phyloP scores from a whole-genome alignment of 2,888 invertebrate genomes.

The Cotesia congregata region DNA sequence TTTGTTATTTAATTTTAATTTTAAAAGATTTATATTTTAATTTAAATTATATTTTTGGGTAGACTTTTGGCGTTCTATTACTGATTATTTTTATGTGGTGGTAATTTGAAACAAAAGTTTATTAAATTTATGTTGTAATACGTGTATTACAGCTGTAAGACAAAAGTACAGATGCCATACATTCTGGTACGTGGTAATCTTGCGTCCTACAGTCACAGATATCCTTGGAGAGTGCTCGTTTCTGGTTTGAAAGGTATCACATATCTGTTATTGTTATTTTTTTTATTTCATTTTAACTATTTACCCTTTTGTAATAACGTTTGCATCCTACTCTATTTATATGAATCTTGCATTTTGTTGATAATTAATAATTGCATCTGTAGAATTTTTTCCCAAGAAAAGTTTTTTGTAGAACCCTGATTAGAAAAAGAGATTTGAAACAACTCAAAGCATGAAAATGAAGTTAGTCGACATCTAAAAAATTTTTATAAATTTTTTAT shows the following conservation, averaged over 20 bases:
- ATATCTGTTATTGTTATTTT: constrained; percentile 27
- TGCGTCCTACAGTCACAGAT: constrained; percentile 87
- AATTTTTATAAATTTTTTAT: too few species aligned
- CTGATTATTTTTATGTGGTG: constrained; percentile 1
- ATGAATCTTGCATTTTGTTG: too few species aligned
- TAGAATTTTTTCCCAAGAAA: too few species aligned
- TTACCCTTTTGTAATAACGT: too few species aligned
- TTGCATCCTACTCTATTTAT: too few species aligned
- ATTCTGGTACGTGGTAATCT: constrained; percentile 91
- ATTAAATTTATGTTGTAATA: constrained; percentile 34
- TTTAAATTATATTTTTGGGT: neutral
- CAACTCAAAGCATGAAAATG: too few species aligned
- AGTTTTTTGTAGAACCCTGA: too few species aligned
- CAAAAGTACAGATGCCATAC: constrained; percentile 81
- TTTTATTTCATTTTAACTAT: neutral
- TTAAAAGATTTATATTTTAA: too few species aligned
- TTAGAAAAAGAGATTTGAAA: too few species aligned
- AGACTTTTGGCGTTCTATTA: neutral
- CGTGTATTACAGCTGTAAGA: constrained; percentile 50
- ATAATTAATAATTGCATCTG: too few species aligned
- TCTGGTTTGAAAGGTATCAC: constrained; percentile 85
- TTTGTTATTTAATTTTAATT: neutral
- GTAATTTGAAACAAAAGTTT: constrained; percentile 12
- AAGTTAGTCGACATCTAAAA: too few species aligned
- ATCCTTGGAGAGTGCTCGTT: constrained; percentile 89